Conservation (phyloP, 2,797 vertebrate species). For the Epinephelus awoara region DNA sequence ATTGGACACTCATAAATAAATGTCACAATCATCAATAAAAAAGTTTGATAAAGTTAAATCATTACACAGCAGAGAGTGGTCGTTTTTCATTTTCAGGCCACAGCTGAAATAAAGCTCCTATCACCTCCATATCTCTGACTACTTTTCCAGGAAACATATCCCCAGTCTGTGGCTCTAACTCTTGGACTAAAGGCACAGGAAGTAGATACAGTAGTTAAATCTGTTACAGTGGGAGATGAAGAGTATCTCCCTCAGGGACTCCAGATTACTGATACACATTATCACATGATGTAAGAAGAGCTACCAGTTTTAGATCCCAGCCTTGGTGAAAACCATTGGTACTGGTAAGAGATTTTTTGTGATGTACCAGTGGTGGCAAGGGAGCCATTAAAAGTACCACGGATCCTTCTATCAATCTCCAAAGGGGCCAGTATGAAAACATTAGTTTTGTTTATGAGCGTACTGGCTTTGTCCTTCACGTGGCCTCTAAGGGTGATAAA, state of each 20-base stretch:
- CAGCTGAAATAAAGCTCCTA: conserved; percentile 19
- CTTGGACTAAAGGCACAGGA: background rate
- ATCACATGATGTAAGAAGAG: background rate
- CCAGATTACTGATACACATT: conserved; percentile 5
- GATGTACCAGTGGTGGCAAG: conserved; percentile 17
- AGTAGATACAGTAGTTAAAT: conserved; percentile 23
- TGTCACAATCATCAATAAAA: conserved; percentile 5
- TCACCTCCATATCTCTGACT: background rate
- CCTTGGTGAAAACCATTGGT: conserved; percentile 4
- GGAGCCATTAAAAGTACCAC: conserved; percentile 41
- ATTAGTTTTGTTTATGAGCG: conserved; percentile 90
- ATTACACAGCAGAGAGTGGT: background rate
- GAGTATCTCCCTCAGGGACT: background rate
- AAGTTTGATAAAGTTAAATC: background rate
- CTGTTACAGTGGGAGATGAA: conserved; percentile 11
- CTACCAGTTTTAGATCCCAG: conserved; percentile 14
- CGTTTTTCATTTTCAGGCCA: conserved; percentile 1
- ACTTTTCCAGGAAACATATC: conserved; percentile 6
- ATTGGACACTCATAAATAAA: background rate
- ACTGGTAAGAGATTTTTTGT: conserved; percentile 17
- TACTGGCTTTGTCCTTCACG: conserved; percentile 93
- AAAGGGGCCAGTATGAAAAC: conserved; percentile 85
- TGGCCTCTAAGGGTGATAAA: conserved; percentile 95
- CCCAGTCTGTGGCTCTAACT: background rate
- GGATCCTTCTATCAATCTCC: conserved; percentile 53